Percentiles rank a stretch among this genome's conserved stretches.
phyloP scores from a whole-genome alignment of 2,888 invertebrate species.

The Sinopyrophorus schimmeli region DNA sequence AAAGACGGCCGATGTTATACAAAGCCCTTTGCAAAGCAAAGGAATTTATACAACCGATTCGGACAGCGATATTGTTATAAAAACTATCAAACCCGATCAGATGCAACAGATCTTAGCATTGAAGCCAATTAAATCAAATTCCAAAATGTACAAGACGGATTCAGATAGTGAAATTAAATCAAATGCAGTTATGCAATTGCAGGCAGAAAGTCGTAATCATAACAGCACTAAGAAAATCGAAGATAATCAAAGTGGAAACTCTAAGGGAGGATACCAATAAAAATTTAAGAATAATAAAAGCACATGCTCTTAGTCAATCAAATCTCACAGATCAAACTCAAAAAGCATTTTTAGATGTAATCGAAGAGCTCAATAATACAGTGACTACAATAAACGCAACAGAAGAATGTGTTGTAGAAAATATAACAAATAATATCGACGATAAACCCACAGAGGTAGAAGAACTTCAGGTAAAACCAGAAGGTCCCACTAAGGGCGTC shows the following conservation, averaged over 20 bases:
- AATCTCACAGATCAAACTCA: constrained; percentile 4
- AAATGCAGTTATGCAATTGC: too few relatives aligned
- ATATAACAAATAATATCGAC: background rate
- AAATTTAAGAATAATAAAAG: too few relatives aligned
- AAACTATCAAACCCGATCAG: background rate
- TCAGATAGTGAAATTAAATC: too few relatives aligned
- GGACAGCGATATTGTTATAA: constrained; percentile 9
- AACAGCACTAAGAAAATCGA: too few relatives aligned
- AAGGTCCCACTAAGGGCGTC: constrained; percentile 28
- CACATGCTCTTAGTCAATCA: background rate
- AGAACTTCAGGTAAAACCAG: background rate
- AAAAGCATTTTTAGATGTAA: constrained; percentile 16
- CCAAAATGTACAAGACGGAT: too few relatives aligned
- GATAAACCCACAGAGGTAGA: background rate
- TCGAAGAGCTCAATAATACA: constrained; percentile 19
- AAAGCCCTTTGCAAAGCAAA: too few relatives aligned
- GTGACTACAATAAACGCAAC: constrained; percentile 1
- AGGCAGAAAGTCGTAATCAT: too few relatives aligned
- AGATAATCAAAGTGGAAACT: background rate
- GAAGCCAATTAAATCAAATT: too few relatives aligned
- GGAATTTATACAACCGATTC: constrained; percentile 18
- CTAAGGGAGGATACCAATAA: too few relatives aligned
- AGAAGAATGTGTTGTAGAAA: background rate
- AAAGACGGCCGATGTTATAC: too few relatives aligned
- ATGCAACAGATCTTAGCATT: too few relatives aligned